Conservation (phyloP, 1,140 invertebrate species). For the Nasonia vitripennis region DNA sequence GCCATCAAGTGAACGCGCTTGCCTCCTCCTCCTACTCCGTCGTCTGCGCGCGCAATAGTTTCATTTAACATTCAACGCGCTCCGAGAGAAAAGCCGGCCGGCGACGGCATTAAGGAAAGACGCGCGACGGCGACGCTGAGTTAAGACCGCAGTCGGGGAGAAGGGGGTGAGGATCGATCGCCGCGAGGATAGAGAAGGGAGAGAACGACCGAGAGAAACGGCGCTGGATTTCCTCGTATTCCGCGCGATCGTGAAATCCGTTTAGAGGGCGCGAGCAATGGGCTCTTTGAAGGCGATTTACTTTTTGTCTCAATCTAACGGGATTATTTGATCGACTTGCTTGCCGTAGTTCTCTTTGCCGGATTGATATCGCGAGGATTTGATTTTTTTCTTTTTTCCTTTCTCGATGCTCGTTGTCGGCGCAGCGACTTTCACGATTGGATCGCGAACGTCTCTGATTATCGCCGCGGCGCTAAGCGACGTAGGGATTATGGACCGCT, state of each 20-base stretch:
- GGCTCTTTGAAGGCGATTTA: slow-evolving; percentile 24
- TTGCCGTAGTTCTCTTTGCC: neutral
- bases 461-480: neutral
- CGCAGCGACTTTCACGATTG: neutral
- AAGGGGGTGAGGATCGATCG: slow-evolving; percentile 52
- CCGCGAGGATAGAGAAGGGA: slow-evolving; percentile 17
- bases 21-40: neutral
- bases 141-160: slow-evolving; percentile 51
- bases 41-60: slow-evolving; percentile 15
- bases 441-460: neutral
- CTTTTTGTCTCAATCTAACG: slow-evolving; percentile 32
- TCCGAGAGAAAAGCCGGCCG: neutral
- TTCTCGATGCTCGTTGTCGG: neutral
- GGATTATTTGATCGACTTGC: slow-evolving; percentile 37
- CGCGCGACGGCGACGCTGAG: slow-evolving; percentile 51
- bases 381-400: neutral
- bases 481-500: neutral
- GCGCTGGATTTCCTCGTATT: slow-evolving; percentile 27
- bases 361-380: neutral
- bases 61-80: slow-evolving; percentile 23
- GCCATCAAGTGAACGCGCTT: neutral
- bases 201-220: slow-evolving; percentile 14
- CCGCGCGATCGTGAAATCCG: slow-evolving; percentile 38
- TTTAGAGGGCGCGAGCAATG: slow-evolving; percentile 27
- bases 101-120: slow-evolving; percentile 30